Conservation (phyloP, 2,113 vertebrate genomes). For the Trochalopteron elliotii region DNA sequence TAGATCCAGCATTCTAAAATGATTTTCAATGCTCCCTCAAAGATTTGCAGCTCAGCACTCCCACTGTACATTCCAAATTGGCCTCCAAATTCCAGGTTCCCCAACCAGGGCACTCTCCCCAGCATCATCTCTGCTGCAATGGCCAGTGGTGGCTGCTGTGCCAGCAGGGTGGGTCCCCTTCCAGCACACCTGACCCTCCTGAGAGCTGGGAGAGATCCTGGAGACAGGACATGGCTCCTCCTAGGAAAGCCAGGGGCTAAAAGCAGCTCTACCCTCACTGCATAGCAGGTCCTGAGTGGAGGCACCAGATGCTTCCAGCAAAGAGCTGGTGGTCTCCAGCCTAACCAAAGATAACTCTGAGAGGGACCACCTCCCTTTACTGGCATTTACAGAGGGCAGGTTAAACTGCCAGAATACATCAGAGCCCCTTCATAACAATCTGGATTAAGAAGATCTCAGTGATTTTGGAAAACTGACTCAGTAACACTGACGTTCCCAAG, state of each 20-base stretch:
- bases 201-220: background rate
- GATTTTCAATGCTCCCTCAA: background rate
- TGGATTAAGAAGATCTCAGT: background rate
- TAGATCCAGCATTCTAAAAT: background rate
- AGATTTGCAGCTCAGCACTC: background rate
- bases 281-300: rapidly evolving
- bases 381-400: background rate
- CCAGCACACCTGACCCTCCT: background rate
- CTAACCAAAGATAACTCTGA: background rate
- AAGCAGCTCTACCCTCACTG: background rate
- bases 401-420: background rate
- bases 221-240: background rate
- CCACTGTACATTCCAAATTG: rapidly evolving
- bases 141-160: background rate
- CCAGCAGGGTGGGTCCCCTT: background rate
- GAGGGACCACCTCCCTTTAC: background rate
- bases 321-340: background rate
- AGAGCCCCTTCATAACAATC: background rate
- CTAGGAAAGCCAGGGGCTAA: rapidly evolving
- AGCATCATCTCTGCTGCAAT: background rate
- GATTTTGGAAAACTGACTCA: background rate
- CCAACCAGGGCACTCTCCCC: rapidly evolving
- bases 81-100: background rate
- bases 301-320: rapidly evolving
- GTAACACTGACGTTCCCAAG: rapidly evolving